Base-by-base conservation (phyloP, 2,888 invertebrate genomes). In the Phalangium opilio region DNA sequence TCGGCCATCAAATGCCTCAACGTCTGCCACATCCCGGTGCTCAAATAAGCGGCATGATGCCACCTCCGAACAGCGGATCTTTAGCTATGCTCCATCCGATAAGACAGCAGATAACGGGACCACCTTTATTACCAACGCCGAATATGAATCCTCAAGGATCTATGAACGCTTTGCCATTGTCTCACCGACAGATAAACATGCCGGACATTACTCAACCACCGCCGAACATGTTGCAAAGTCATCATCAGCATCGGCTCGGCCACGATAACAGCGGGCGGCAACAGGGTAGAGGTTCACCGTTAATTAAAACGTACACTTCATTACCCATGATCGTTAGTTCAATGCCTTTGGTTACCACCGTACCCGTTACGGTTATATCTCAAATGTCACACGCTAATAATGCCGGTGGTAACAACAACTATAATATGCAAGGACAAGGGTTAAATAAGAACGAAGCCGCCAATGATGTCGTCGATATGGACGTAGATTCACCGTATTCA, bases 401-500 rank as follows among this genome's bases (percentile, higher is more conserved):
- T n/a, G n/a, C n/a, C n/a, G 8, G 4, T 4, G 27, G 27, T 27
- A 27, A 27, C 27, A 27, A 27, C 8, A 27, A 27, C 27, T 4
- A 7, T 27, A 19, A 18, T 41, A 5, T n/a, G 7, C 34, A 21
- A 2, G 43, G 40, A 33, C 41, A 45, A 12, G n/a, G n/a, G n/a
- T n/a, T n/a, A n/a, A n/a, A n/a, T n/a, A 27, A 27, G 8, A 27
- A 38, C 10, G 38, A 38, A 2, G 59, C 58, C 48, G 52, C 60
- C 14, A 69, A 70, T 35, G 79, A 78, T 56, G 73, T 68, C 10
- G 58, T 73, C 42, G 75, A 74, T 55, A 73, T 78, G 67, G 81
- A 82, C 57, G 75, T 80, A 63, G 80, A 80, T 56, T 85, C 86
- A 18, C 89, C 87, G 0, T 86, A 87, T 69, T 61, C 61, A 19